These are phyloP conservation scores for Cynodonichthys magdalenae DNA, from an alignment of 2,797 vertebrate species.

Conservation along the genomic window DNA sequence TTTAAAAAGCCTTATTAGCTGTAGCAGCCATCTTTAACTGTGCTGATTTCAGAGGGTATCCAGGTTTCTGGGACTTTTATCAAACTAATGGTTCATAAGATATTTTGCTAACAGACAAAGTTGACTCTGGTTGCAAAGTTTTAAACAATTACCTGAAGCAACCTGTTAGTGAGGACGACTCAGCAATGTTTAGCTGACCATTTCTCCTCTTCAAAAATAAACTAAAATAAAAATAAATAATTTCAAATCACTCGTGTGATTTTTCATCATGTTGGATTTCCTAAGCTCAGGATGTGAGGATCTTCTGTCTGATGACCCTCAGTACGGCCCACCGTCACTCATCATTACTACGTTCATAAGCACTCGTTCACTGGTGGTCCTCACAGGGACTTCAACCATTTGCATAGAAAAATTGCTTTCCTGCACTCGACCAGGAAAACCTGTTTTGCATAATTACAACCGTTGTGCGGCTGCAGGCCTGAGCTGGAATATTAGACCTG, in stretches of 20 bases:
- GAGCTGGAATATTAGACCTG: constrained; percentile 39
- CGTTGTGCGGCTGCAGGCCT: constrained; percentile 79
- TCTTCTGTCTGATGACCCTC: constrained; percentile 77
- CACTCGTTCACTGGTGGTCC: constrained; percentile 69
- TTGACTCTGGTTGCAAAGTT: too few species aligned
- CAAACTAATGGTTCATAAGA: too few species aligned
- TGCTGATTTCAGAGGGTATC: too few species aligned
- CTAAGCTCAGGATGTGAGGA: constrained; percentile 70
- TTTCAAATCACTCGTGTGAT: constrained; percentile 79
- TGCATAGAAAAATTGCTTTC: constrained; percentile 89
- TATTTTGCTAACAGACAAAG: too few species aligned
- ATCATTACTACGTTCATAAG: constrained; percentile 83
- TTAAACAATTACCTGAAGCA: too few species aligned
- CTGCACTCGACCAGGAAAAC: constrained; percentile 75
- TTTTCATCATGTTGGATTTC: constrained; percentile 79
- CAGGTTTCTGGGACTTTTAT: too few species aligned
- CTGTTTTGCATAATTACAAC: constrained; percentile 89
- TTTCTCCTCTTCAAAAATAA: too few species aligned
- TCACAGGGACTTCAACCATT: constrained; percentile 85
- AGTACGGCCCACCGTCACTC: constrained; percentile 84
- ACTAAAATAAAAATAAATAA: constrained; percentile 49
- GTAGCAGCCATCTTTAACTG: too few species aligned
- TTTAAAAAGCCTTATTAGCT: too few species aligned
- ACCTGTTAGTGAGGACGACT: too few species aligned
- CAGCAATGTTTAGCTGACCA: too few species aligned